Percentiles rank a stretch among this genome's conserved stretches.
Conservation (phyloP, 64 coral and sea anemone species). For the Montipora foliosa region DNA sequence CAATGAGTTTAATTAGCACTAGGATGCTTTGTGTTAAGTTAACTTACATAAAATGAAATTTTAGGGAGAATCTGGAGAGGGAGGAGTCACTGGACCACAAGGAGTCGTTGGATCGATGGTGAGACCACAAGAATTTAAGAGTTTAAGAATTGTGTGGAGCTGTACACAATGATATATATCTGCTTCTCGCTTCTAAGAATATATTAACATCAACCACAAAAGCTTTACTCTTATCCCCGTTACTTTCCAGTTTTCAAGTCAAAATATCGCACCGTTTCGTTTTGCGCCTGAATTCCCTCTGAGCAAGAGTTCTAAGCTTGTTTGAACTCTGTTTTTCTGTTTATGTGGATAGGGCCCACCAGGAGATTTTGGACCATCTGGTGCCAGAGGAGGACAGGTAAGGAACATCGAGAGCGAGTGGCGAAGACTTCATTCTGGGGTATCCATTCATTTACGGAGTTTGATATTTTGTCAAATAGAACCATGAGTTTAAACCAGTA, state of each 20-base stretch:
- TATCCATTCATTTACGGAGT: too few relatives aligned
- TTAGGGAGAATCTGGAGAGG: slow-evolving; percentile 36
- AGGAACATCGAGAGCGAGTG: neutral
- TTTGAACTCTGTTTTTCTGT: neutral
- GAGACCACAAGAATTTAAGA: neutral
- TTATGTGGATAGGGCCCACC: neutral
- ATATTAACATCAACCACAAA: too few relatives aligned
- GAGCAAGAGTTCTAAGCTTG: neutral
- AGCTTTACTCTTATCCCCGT: too few relatives aligned
- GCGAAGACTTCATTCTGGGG: too few relatives aligned
- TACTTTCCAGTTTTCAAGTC: too few relatives aligned
- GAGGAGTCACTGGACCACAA: slow-evolving; percentile 9
- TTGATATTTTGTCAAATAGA: too few relatives aligned
- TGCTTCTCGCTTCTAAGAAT: too few relatives aligned
- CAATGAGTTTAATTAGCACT: neutral
- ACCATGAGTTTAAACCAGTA: too few relatives aligned
- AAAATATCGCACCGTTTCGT: too few relatives aligned
- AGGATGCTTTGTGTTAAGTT: too few relatives aligned
- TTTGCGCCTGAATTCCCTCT: neutral
- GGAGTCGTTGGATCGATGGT: neutral
- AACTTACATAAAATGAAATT: neutral
- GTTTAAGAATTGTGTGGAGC: too few relatives aligned
- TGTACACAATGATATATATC: too few relatives aligned
- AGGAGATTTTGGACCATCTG: neutral
- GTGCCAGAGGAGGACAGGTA: slow-evolving; percentile 12